phyloP scores from a whole-genome alignment of 2,888 invertebrate species.

The Euphydryas editha region DNA sequence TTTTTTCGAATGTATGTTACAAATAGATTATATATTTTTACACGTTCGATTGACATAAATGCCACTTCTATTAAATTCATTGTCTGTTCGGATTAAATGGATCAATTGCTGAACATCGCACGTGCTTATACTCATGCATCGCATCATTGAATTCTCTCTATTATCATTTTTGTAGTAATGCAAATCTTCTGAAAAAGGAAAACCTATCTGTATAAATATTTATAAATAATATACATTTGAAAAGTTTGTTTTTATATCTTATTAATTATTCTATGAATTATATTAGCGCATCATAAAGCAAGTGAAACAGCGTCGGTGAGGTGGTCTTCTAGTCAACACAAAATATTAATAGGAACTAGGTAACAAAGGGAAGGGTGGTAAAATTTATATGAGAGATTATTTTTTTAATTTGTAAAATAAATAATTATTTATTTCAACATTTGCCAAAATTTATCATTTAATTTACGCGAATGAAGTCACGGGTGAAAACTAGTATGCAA shows the following conservation, averaged over 20 bases:
- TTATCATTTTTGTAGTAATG: background rate
- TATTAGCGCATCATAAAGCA: background rate
- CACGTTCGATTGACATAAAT: background rate
- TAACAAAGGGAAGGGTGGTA: too few species aligned
- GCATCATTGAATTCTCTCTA: background rate
- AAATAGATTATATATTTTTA: too few species aligned
- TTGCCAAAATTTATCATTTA: too few species aligned
- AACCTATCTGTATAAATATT: background rate
- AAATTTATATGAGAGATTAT: too few species aligned
- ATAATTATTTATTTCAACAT: too few species aligned
- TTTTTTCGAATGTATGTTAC: too few species aligned
- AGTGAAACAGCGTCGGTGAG: too few species aligned
- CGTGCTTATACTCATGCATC: background rate
- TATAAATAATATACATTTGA: background rate
- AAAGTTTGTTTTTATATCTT: background rate
- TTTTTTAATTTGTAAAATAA: too few species aligned
- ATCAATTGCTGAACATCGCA: slow-evolving; percentile 8
- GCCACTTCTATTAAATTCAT: background rate
- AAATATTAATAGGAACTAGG: too few species aligned
- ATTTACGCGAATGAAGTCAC: background rate
- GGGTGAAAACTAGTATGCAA: too few species aligned
- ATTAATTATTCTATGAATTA: too few species aligned
- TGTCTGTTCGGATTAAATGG: background rate
- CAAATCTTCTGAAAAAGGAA: background rate
- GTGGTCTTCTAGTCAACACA: background rate